These are phyloP conservation scores for Xiphophorus maculatus DNA, from an alignment of 2,113 vertebrate genomes.

Conservation along the genomic window DNA sequence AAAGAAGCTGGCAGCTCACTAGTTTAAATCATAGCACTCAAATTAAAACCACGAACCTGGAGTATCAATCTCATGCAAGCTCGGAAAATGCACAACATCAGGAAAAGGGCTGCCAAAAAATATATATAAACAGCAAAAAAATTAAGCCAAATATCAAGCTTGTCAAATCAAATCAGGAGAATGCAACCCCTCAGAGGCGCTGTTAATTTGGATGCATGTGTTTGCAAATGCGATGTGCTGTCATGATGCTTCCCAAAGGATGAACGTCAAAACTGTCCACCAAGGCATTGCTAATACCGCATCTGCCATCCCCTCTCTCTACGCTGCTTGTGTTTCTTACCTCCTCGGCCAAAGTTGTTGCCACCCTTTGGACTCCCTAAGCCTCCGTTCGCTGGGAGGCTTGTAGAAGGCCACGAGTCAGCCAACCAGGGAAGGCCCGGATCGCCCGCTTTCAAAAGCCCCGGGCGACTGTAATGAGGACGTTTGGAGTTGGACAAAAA, in stretches of 20 bases:
- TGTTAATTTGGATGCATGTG: constrained; percentile 66
- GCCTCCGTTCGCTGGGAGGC: constrained; percentile 90
- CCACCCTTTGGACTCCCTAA: constrained; percentile 88
- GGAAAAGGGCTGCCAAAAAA: constrained; percentile 27
- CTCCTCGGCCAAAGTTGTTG: constrained; percentile 90
- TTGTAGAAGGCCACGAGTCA: constrained; percentile 95
- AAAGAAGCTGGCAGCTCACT: constrained; percentile 38
- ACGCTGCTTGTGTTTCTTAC: constrained; percentile 73
- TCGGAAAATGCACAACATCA: constrained; percentile 19
- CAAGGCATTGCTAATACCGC: constrained; percentile 58
- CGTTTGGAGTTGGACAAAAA: constrained; percentile 38
- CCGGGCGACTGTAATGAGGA: constrained; percentile 84
- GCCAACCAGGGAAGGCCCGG: constrained; percentile 93
- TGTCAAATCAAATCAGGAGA: constrained; percentile 71
- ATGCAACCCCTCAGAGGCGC: constrained; percentile 59
- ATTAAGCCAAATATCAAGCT: constrained; percentile 62
- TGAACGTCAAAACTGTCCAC: constrained; percentile 67
- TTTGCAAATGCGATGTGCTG: constrained; percentile 52
- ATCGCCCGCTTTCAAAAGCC: constrained; percentile 89
- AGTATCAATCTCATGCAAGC: constrained; percentile 4
- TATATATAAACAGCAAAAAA: constrained; percentile 27
- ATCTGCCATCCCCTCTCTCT: constrained; percentile 18
- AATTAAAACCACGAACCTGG: constrained; percentile 13
- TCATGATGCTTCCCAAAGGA: constrained; percentile 62
- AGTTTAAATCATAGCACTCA: constrained; percentile 29